Base-by-base conservation (phyloP, 2,888 invertebrate species). In the Leucophenga montana region DNA sequence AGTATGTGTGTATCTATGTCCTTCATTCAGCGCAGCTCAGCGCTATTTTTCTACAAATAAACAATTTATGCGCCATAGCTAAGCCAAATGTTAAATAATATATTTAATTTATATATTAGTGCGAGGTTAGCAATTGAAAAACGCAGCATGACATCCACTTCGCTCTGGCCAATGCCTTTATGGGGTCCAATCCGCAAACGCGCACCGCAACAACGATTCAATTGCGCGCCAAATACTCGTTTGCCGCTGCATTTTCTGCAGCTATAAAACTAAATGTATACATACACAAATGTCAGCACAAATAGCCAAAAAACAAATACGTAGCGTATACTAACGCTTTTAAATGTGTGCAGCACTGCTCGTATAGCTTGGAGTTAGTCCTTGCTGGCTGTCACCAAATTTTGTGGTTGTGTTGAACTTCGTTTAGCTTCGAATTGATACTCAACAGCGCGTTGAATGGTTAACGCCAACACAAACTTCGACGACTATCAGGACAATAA, bases 371-470 rank as follows among this genome's bases (percentile, higher is more conserved):
- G 8, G 39, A 39, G 39, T 39, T 2, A 61, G 44, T 61, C 61
- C 61, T 61, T 61, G 39, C 39, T 18, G 66, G 78, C 80, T 85
- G 83, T 82, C 85, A 82, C 77, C 84, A 83, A n/a, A 84, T 84
- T 83, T 77, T 76, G 82, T 72, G 80, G 61, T 33, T 61, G 39
- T 9, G 27, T 56, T 56, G 39, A 39, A 39, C 39, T 39, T 39
- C 39, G 39, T 39, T 56, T 27, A 56, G 56, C 22, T 20, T 22
- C 13, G 5, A 39, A 56, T 56, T 56, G 44, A 39, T 61, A 20
- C 53, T 33, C 14, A 39, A 16, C 20, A 27, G 33, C 31, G n/a
- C n/a, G 14, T 59, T 33, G 27, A 31, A 31, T 59, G 59, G 59
- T 33, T 33, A 33, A 78, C 8, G 62, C 54, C 67, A 67, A 50